A percentile compares a stretch with the other conserved stretches of the same genome.
These are phyloP conservation scores for Pteria penguin DNA, from an alignment of 2,888 invertebrate species.

Conservation along the genomic window DNA sequence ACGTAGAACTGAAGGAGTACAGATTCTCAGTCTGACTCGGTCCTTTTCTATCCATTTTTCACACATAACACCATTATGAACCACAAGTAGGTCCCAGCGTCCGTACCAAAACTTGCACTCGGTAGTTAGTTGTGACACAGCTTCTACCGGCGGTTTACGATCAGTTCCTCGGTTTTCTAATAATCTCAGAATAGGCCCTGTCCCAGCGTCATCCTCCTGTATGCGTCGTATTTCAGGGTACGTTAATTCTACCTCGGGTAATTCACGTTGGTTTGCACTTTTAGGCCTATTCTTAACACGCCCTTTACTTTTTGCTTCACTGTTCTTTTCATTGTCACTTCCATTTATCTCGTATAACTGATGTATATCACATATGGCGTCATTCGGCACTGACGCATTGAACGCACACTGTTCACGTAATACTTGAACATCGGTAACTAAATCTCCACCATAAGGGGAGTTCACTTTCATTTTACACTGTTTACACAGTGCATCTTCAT, in stretches of 20 bases:
- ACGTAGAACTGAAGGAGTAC: constrained; percentile 3
- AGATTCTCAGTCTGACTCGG: constrained; percentile 33
- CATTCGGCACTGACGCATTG: too few species aligned
- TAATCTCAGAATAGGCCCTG: background rate
- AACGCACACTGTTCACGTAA: too few species aligned
- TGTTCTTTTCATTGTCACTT: background rate
- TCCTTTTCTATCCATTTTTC: background rate
- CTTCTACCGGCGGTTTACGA: background rate
- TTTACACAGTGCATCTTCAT: too few species aligned
- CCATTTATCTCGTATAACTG: background rate
- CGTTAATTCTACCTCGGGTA: background rate
- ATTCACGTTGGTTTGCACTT: background rate
- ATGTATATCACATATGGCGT: too few species aligned
- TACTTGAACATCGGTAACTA: too few species aligned
- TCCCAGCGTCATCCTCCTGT: background rate
- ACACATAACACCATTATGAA: background rate
- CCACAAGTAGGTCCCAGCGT: background rate
- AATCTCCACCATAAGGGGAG: too few species aligned
- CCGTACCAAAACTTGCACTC: background rate
- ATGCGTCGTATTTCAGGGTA: background rate
- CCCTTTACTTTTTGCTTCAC: background rate
- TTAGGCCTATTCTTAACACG: background rate
- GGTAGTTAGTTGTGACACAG: background rate
- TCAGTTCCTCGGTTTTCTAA: background rate
- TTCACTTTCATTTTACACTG: too few species aligned